Percentiles rank a stretch among this genome's conserved stretches.
phyloP scores from a whole-genome alignment of 92 coral and sea anemone species.

The Virgularia gustaviana region DNA sequence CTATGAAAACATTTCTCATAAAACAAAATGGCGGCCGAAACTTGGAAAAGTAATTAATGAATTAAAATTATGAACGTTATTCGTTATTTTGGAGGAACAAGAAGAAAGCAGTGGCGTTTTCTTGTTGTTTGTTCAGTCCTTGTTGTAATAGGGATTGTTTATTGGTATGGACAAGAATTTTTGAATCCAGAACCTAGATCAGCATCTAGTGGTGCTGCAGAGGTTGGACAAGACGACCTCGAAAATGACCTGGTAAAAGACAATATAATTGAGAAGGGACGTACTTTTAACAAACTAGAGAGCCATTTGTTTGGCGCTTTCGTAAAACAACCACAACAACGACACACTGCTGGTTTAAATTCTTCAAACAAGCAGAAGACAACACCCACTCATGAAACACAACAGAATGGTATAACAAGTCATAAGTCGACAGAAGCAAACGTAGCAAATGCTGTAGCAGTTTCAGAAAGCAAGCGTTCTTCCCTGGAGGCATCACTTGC shows the following conservation, averaged over 20 bases:
- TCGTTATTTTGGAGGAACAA: constrained; percentile 19
- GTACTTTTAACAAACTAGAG: neutral
- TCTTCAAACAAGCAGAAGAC: neutral
- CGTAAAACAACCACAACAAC: neutral
- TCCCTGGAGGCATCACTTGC: neutral
- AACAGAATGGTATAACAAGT: neutral
- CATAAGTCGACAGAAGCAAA: neutral
- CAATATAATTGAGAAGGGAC: neutral
- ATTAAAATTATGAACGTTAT: neutral
- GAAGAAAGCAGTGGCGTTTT: constrained; percentile 14
- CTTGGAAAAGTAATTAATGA: no score
- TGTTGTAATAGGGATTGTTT: neutral
- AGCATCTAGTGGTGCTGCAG: neutral
- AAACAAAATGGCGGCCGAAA: neutral
- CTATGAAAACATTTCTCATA: no score
- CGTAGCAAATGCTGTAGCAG: neutral
- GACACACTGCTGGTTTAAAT: neutral
- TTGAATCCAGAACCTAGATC: neutral
- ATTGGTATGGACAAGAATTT: neutral
- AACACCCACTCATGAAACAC: neutral
- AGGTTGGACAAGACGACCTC: no score
- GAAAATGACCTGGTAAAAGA: neutral
- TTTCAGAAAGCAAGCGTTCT: neutral
- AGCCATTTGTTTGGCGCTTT: neutral
- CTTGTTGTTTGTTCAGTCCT: neutral